These are phyloP conservation scores for Papilio protenor DNA, from an alignment of 2,888 invertebrate genomes.

Conservation along the genomic window DNA sequence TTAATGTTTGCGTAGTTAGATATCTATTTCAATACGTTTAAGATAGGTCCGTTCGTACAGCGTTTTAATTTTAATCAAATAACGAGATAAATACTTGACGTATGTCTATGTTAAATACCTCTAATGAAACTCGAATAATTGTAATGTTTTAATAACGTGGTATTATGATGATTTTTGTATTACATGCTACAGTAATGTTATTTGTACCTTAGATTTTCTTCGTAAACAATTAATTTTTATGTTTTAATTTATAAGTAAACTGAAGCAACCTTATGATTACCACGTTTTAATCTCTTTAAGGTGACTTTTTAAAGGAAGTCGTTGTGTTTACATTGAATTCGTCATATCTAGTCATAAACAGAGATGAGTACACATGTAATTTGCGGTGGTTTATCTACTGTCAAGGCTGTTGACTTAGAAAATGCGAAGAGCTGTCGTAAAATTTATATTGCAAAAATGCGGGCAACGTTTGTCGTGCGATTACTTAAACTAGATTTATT, in stretches of 20 bases:
- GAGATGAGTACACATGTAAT: conserved; percentile 42
- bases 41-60: no score
- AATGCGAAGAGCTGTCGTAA: conserved; percentile 28
- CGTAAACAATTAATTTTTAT: background rate
- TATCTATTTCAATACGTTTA: no score
- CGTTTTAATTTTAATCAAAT: no score
- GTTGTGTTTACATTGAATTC: conserved; percentile 39
- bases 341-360: conserved; percentile 43
- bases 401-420: conserved; percentile 40
- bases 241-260: background rate
- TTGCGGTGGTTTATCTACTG: conserved; percentile 39
- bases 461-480: conserved; percentile 4
- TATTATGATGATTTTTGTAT: no score
- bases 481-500: conserved; percentile 4
- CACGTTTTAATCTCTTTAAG: conserved; percentile 36
- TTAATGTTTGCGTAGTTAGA: background rate
- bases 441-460: conserved; percentile 30
- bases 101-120: no score
- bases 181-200: background rate
- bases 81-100: no score
- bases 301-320: conserved; percentile 43
- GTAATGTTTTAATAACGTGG: no score
- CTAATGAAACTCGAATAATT: no score
- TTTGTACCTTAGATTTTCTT: background rate
- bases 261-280: conserved; percentile 31